Evolutionary conservation across 2,888 invertebrate genomes (phyloP).

Genomic region (Pelosia muscerda): DNA sequence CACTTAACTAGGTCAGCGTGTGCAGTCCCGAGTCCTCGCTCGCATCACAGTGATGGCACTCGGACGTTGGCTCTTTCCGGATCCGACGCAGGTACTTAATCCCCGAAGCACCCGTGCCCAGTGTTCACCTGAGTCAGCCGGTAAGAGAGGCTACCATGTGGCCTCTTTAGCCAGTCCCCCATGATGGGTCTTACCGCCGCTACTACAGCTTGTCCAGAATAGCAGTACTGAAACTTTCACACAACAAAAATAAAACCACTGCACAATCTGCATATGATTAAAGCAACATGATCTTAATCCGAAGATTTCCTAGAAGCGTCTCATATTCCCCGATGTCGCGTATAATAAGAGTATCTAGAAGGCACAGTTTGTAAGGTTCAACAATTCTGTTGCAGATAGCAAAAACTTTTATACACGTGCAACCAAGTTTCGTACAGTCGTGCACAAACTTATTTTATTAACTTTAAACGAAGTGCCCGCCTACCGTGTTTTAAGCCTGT

Average conservation of each 20-base stretch:
- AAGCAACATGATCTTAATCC: neutral
- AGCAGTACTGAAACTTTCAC: neutral
- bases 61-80: too few species aligned
- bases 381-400: neutral
- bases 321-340: neutral
- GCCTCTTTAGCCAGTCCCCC: too few species aligned
- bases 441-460: slow-evolving; percentile 16
- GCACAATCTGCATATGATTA: neutral
- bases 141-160: too few species aligned
- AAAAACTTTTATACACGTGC: neutral
- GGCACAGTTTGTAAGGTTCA: too few species aligned
- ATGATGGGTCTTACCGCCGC: too few species aligned
- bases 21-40: too few species aligned
- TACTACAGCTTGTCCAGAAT: too few species aligned
- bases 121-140: too few species aligned
- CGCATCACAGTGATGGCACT: too few species aligned
- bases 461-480: slow-evolving; percentile 14
- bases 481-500: neutral
- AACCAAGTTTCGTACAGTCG: slow-evolving; percentile 12
- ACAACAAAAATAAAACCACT: neutral
- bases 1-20: too few species aligned
- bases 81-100: too few species aligned
- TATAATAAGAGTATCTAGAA: neutral
- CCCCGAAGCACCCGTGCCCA: too few species aligned
- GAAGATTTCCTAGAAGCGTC: neutral